These are phyloP conservation scores for Pollenia labialis DNA, from an alignment of 2,888 invertebrate genomes.

Conservation along the genomic window DNA sequence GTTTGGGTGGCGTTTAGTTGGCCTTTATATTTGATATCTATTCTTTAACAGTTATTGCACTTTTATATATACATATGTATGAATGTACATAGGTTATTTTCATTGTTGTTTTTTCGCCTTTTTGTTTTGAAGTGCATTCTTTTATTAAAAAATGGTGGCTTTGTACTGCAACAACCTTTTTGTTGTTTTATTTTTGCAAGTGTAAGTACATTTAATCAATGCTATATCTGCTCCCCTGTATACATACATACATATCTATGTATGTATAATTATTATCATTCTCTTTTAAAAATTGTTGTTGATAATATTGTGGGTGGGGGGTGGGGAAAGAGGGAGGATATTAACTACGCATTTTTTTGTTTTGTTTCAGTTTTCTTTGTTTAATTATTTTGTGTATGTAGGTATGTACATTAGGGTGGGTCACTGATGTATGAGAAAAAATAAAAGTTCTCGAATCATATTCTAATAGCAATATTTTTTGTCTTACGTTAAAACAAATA, in stretches of 20 bases:
- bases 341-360: slow-evolving; percentile 34
- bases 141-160: slow-evolving; percentile 60
- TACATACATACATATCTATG: neutral
- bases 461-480: too few relatives aligned
- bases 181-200: neutral
- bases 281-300: slow-evolving; percentile 5
- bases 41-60: slow-evolving; percentile 67
- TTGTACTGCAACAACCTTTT: slow-evolving; percentile 55
- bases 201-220: neutral
- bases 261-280: neutral
- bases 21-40: slow-evolving; percentile 59
- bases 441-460: too few relatives aligned
- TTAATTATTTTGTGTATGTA: neutral
- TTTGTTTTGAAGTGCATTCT: slow-evolving; percentile 46
- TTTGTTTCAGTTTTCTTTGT: slow-evolving; percentile 30
- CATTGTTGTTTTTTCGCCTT: slow-evolving; percentile 4
- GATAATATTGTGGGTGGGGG: neutral
- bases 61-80: slow-evolving; percentile 37
- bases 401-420: slow-evolving; percentile 1
- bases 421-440: too few relatives aligned
- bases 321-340: neutral
- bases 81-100: neutral
- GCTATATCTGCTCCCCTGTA: too few relatives aligned
- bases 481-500: too few relatives aligned
- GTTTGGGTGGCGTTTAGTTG: slow-evolving; percentile 18